Evolutionary conservation across 2,888 invertebrate genomes (phyloP).

Genomic region (Geophilus truncorum): DNA sequence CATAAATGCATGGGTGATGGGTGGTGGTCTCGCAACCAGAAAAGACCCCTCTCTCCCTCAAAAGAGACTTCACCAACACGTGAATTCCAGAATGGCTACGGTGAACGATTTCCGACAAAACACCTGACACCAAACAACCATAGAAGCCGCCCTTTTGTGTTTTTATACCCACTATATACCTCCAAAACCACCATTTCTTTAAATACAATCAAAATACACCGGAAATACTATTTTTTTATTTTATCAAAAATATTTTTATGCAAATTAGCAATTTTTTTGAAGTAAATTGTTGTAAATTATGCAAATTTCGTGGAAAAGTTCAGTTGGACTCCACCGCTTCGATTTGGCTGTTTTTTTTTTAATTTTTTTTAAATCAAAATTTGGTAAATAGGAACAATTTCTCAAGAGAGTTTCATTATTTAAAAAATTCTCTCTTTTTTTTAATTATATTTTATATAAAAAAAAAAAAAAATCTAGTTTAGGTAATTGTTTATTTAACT

Average conservation of each 20-base stretch:
- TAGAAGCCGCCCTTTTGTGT: background rate
- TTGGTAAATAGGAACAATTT: constrained; percentile 27
- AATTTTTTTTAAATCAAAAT: background rate
- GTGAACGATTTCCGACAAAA: constrained; percentile 27
- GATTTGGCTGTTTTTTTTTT: background rate
- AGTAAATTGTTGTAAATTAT: background rate
- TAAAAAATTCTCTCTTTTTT: no score
- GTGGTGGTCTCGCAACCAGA: no score
- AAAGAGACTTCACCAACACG: background rate
- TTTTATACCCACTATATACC: background rate
- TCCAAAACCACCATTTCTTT: no score
- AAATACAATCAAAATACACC: no score
- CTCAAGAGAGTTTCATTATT: background rate
- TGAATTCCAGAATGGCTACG: constrained; percentile 11
- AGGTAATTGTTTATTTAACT: no score
- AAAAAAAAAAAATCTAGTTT: background rate
- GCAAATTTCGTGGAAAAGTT: background rate
- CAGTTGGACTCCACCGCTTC: background rate
- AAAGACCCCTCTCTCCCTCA: background rate
- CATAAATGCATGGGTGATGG: background rate
- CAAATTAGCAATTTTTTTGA: no score
- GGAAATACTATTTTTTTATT: background rate
- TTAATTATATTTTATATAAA: no score
- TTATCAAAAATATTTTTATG: background rate
- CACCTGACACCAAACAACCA: constrained; percentile 17